Base-by-base conservation (phyloP, 2,797 vertebrate species). In the Phataginus tetradactyla region DNA sequence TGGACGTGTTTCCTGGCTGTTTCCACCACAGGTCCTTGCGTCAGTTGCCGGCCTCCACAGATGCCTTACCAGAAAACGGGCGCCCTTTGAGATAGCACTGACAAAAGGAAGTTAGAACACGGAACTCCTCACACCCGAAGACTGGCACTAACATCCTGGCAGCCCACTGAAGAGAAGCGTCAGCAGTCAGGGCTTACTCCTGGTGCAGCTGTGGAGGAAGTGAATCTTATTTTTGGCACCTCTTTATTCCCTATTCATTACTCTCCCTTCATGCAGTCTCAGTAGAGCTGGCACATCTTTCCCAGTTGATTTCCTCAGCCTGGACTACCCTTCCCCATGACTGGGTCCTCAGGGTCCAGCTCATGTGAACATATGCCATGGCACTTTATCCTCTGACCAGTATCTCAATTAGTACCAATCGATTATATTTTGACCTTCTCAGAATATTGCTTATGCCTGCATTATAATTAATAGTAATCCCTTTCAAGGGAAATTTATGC, bases 401-500 rank as follows among this genome's bases (percentile, higher is more conserved):
- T 4, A 15, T n/a, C 5, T 93, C 57, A 80, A 53, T 71, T 53
- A 69, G 27, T 51, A 39, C 64, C 23, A 78, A 39, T 64, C 9
- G 1, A 25, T 57, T 69, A 69, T 21, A 10, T 64, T 87, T 78
- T 91, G 11, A 3, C 2, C 23, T 45, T 7, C 17, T 20, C 18
- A 83, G 49, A 64, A 88, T 78, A 86, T 51, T 53, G 1, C 4
- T 84, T 34, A 37, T 53, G 39, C n/a, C 68, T 57, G n/a, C 2
- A 34, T 57, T 79, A 51, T 69, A 74, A 91, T 71, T 39, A 92
- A n/a, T 14, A 68, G 5, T 37, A 85, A 77, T 25, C 14, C 7
- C 3, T 21, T 91, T 78, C 2, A 57, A 61, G 23, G 45, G 17
- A 86, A 93, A 93, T 81, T 18, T 74, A 90, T 77, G 13, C 20